These are phyloP conservation scores for Anoplius nigerrimus DNA, from an alignment of 2,888 invertebrate genomes.

Conservation along the genomic window DNA sequence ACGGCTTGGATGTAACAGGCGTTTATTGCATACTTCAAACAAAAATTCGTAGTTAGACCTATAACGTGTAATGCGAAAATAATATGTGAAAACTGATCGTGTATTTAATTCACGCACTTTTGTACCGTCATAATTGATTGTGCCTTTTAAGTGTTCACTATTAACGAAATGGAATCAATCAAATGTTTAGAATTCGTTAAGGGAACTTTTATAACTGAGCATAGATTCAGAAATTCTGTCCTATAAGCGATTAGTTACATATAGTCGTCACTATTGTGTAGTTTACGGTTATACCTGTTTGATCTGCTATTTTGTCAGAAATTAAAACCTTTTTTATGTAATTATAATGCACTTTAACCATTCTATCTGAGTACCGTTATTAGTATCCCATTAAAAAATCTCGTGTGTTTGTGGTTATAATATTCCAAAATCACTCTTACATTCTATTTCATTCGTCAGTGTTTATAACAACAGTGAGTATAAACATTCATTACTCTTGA, in stretches of 20 bases:
- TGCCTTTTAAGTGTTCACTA: constrained; percentile 63
- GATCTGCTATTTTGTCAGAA: constrained; percentile 19
- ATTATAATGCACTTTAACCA: constrained; percentile 24
- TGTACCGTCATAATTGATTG: constrained; percentile 64
- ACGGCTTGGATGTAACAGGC: too few relatives aligned
- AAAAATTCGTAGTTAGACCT: too few relatives aligned
- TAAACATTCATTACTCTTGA: too few relatives aligned
- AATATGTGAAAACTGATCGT: constrained; percentile 45
- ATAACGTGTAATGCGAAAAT: too few relatives aligned
- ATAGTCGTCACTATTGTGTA: constrained; percentile 17
- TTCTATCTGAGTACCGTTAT: constrained; percentile 28
- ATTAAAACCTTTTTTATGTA: constrained; percentile 34
- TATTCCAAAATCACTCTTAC: too few relatives aligned
- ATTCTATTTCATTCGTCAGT: too few relatives aligned
- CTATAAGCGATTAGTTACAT: constrained; percentile 14
- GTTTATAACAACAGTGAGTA: too few relatives aligned
- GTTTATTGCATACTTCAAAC: too few relatives aligned
- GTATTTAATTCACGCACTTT: constrained; percentile 65
- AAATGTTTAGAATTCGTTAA: constrained; percentile 39
- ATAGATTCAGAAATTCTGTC: constrained; percentile 30
- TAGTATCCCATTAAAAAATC: too few relatives aligned
- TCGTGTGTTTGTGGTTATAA: too few relatives aligned
- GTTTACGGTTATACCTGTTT: constrained; percentile 28
- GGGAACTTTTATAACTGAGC: constrained; percentile 29
- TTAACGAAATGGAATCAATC: constrained; percentile 40